A percentile compares a stretch with the other conserved stretches of the same genome.
Conservation (phyloP, 2,113 vertebrate genomes). For the Tonatia bakeri region DNA sequence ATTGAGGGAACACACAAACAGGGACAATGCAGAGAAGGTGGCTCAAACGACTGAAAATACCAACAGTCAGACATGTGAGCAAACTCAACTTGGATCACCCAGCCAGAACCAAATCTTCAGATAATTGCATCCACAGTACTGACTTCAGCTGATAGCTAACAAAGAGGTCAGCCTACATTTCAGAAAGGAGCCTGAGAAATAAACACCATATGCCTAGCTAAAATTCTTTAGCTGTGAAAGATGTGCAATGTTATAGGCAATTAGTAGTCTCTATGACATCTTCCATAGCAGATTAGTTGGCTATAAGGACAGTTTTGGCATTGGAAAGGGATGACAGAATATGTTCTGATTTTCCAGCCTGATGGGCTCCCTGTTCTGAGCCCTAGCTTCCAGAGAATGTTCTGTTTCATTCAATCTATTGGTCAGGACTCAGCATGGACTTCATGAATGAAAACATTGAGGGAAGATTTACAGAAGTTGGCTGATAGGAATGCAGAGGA, state of each 20-base stretch:
- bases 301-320: background rate
- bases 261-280: background rate
- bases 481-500: background rate
- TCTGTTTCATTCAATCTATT: background rate
- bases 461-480: background rate
- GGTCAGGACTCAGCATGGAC: background rate
- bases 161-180: background rate
- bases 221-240: background rate
- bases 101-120: background rate
- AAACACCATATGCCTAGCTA: accelerated
- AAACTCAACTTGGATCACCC: background rate
- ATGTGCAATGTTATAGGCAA: background rate
- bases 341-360: background rate
- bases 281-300: background rate
- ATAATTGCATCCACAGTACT: background rate
- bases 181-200: background rate
- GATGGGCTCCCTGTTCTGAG: background rate
- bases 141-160: background rate
- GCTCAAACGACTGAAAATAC: background rate
- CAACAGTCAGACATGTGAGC: background rate
- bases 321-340: background rate
- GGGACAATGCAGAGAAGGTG: background rate
- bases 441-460: background rate
- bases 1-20: background rate
- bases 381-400: background rate